Percentiles rank a stretch among this genome's conserved stretches.
Evolutionary conservation across 2,888 invertebrate genomes (phyloP).

Genomic region (Microctonus hyperodae): DNA sequence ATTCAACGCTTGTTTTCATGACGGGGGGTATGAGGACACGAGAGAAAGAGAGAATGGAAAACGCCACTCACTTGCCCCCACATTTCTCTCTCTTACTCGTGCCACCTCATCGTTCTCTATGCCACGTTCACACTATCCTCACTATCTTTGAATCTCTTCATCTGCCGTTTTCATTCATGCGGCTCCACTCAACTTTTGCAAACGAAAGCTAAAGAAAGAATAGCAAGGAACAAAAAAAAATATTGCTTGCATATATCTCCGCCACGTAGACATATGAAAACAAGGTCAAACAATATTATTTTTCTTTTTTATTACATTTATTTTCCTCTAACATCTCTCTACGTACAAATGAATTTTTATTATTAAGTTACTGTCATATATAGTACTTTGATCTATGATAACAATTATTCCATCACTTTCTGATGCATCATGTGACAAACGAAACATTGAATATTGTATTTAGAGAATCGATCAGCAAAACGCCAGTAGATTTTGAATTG

Average conservation of each 20-base stretch:
- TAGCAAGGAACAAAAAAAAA: not conserved
- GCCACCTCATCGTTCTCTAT: not conserved
- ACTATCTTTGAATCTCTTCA: conserved; percentile 40
- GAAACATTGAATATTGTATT: not conserved
- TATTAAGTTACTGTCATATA: not conserved
- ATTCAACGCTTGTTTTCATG: conserved; percentile 35
- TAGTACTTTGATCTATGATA: not conserved
- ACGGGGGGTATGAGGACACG: not conserved
- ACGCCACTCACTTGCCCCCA: conserved; percentile 8
- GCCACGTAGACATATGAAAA: conserved; percentile 5
- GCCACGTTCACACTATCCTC: conserved; percentile 24
- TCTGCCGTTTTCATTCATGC: conserved; percentile 31
- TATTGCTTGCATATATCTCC: not conserved
- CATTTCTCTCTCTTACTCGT: conserved; percentile 26
- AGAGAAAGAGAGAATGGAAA: conserved; percentile 7
- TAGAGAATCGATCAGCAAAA: conserved; percentile 24
- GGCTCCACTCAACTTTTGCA: conserved; percentile 18
- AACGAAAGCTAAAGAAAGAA: conserved; percentile 21
- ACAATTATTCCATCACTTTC: not conserved
- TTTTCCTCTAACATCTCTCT: not conserved
- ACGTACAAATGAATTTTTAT: not conserved
- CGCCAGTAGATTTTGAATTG: conserved; percentile 21
- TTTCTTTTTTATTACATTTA: not conserved
- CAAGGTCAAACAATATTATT: conserved; percentile 20
- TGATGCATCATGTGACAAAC: not conserved